Evolutionary conservation across 2,113 vertebrate genomes (phyloP).

Genomic region (Phylloscopus whistleri): DNA sequence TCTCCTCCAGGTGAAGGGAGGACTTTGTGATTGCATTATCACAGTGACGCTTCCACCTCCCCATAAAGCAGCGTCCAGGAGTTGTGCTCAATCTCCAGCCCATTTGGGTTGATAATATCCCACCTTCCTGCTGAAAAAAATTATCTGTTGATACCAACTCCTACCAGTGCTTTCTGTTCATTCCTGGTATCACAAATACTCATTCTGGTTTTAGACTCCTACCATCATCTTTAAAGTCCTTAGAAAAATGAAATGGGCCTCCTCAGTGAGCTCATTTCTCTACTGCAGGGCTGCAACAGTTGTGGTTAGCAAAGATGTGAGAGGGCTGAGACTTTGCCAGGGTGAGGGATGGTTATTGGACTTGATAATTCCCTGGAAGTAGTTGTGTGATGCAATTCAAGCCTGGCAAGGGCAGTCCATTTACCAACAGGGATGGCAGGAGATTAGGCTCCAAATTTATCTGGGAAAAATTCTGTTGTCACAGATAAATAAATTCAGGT

Average conservation of each 20-base stretch:
- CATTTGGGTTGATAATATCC: not conserved
- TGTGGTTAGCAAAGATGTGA: constrained; percentile 5
- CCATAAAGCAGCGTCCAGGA: not conserved
- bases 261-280: not conserved
- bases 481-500: not conserved
- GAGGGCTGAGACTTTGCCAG: not conserved
- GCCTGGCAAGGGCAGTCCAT: not conserved
- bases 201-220: not conserved
- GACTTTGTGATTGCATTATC: not conserved
- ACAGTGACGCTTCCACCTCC: not conserved
- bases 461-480: not conserved
- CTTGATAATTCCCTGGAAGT: constrained; percentile 7
- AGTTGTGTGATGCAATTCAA: not conserved
- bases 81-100: not conserved
- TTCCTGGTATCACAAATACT: not conserved
- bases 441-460: not conserved
- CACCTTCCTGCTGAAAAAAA: not conserved
- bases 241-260: not conserved
- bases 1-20: not conserved
- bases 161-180: not conserved
- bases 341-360: constrained; percentile 12
- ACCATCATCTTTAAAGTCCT: not conserved
- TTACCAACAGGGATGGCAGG: not conserved
- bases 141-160: not conserved
- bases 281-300: not conserved